Evolutionary conservation across 35 echinoderm and acorn worm species (phyloP), one percentile per base, ranked within the genome.

Genomic region (Antedon bifida): DNA sequence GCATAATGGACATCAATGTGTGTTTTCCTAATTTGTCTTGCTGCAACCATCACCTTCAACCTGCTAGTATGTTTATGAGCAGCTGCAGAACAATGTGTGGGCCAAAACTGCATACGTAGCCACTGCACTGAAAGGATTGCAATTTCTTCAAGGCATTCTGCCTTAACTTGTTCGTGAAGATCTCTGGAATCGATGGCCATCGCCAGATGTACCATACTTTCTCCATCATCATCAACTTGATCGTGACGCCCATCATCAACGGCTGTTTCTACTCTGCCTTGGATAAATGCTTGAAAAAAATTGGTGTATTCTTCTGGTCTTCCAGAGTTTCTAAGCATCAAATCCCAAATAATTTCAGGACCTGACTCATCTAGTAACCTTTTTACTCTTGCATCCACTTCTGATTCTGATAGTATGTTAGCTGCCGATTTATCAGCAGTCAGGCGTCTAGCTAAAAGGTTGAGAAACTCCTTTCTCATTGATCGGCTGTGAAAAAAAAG

Each of bases 301-400:
- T 46, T 30, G 1, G 83, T 23, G 32, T 81, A 81, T 39, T 90
- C 36, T 42, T 86, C 32, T 76, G 79, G 78, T 28, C 89, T 34
- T 2, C 83, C 77, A 38, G 19, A 29, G 32, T 83, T 76, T 31
- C 1, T 14, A 0, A 81, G 21, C 77, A 82, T 35, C 12, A 85
- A 30, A 78, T 90, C 89, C 89, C 89, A 90, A 83, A 83, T 73
- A 30, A 87, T 38, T 85, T 82, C 81, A 0, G 89, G 76, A 35
- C 87, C 79, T 78, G 87, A 84, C 10, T 91, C 74, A 79, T 91
- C 89, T 30, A 91, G 44, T 0, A 91, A 64, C 30, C 76, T 73
- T 16, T 32, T 13, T 34, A 87, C 84, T 34, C 85, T 74, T 17
- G 87, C 79, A 32, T 91, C 89, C 10, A 91, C 85, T 36, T 87